Percentiles rank a stretch among this genome's conserved stretches.
These are phyloP conservation scores for Mohoua ochrocephala DNA, from an alignment of 2,113 vertebrate genomes.

Conservation along the genomic window DNA sequence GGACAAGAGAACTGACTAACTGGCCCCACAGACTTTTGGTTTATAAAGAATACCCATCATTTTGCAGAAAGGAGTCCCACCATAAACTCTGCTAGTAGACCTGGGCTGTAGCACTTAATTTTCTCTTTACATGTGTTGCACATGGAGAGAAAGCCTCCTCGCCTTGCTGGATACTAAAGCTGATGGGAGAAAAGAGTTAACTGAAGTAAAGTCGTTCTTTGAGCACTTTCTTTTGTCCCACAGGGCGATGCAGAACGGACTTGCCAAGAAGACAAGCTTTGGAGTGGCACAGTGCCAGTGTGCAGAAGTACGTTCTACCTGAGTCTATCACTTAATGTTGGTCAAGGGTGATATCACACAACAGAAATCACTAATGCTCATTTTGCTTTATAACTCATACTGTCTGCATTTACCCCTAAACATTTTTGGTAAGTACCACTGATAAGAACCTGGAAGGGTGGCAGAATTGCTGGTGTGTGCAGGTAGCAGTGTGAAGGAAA, in stretches of 20 bases:
- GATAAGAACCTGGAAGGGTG: neutral
- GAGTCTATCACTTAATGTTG: neutral
- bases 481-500: neutral
- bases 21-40: neutral
- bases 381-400: neutral
- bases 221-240: neutral
- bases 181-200: neutral
- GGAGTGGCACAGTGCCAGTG: slow-evolving; percentile 81
- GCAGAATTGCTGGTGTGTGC: neutral
- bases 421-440: neutral
- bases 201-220: neutral
- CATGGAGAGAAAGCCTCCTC: neutral
- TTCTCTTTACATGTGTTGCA: neutral
- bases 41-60: neutral
- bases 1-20: neutral
- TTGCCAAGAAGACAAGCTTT: slow-evolving; percentile 82
- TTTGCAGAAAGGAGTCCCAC: neutral
- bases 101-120: neutral
- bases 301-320: slow-evolving; percentile 84
- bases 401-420: neutral
- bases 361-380: neutral
- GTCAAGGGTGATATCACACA: neutral
- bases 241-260: slow-evolving; percentile 82
- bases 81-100: neutral
- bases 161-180: neutral